Evolutionary conservation across 1,140 invertebrate species (phyloP).

Genomic region (Conopomorpha cramerella): DNA sequence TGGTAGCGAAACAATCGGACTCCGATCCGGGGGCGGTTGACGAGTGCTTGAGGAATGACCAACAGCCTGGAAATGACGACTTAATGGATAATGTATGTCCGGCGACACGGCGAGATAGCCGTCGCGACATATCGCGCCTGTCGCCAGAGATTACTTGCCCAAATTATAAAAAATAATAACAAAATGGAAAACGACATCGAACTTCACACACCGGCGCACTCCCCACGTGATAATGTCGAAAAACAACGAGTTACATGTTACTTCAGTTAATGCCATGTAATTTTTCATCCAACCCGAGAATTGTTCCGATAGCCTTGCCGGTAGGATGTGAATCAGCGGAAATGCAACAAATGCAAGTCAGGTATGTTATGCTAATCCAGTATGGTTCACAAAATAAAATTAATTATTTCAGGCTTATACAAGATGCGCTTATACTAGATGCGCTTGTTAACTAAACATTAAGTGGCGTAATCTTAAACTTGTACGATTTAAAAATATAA

Average conservation of each 20-base stretch:
- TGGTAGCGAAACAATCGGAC: constrained; percentile 49
- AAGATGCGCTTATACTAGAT: no score
- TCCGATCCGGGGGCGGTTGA: constrained; percentile 40
- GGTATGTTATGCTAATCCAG: no score
- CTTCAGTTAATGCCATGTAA: constrained; percentile 7
- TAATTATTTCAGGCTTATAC: no score
- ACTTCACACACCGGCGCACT: constrained; percentile 33
- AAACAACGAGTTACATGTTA: constrained; percentile 9
- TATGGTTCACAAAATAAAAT: no score
- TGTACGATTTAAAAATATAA: no score
- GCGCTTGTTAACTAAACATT: no score
- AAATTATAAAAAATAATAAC: constrained; percentile 56
- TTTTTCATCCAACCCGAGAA: no score
- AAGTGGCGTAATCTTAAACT: no score
- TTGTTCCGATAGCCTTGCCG: no score
- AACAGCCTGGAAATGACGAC: constrained; percentile 54
- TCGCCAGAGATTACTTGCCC: constrained; percentile 43
- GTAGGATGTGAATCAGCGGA: no score
- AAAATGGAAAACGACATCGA: constrained; percentile 47
- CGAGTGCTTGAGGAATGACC: constrained; percentile 53
- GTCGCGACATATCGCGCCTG: constrained; percentile 40
- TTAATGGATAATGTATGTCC: constrained; percentile 59
- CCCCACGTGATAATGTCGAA: constrained; percentile 19
- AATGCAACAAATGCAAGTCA: no score
- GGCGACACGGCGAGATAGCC: constrained; percentile 52